Percentiles rank a stretch among this genome's conserved stretches.
Conservation (phyloP, 1,140 invertebrate genomes). For the Drosophila asahinai region DNA sequence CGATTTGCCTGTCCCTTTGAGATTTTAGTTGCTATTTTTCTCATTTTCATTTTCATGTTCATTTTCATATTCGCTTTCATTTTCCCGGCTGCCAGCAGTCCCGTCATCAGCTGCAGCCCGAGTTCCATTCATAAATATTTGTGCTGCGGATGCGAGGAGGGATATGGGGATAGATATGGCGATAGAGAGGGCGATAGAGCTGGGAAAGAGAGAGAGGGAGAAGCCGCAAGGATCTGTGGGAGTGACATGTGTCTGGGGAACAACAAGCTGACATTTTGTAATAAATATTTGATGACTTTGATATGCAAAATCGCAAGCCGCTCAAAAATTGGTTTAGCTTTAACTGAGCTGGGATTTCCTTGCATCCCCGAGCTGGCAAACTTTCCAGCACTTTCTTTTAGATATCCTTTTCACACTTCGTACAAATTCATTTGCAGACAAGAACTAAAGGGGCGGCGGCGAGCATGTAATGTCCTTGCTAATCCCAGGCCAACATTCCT, state of each 20-base stretch:
- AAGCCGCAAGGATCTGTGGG: conserved; percentile 27
- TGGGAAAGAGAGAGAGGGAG: not conserved
- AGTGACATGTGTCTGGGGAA: conserved; percentile 56
- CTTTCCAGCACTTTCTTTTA: conserved; percentile 17
- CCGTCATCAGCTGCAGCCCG: conserved; percentile 58
- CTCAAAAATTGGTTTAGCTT: conserved; percentile 62
- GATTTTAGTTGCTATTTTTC: conserved; percentile 65
- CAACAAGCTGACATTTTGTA: conserved; percentile 68
- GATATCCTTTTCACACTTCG: conserved; percentile 32
- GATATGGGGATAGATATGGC: conserved; percentile 4
- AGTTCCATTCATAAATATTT: conserved; percentile 63
- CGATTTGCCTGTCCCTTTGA: conserved; percentile 68
- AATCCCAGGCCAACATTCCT: conserved; percentile 38
- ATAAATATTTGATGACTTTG: conserved; percentile 71
- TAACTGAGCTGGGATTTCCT: conserved; percentile 41
- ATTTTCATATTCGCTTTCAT: conserved; percentile 47
- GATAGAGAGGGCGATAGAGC: conserved; percentile 3
- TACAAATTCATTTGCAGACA: conserved; percentile 40
- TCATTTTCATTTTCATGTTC: conserved; percentile 47
- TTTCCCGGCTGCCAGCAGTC: conserved; percentile 37
- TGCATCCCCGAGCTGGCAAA: conserved; percentile 15
- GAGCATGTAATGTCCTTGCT: conserved; percentile 38
- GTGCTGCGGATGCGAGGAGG: conserved; percentile 15
- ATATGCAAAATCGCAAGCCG: conserved; percentile 63
- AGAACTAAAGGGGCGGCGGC: conserved; percentile 7